Conservation (phyloP, 2,113 vertebrate species). For the Xiphophorus couchianus region DNA sequence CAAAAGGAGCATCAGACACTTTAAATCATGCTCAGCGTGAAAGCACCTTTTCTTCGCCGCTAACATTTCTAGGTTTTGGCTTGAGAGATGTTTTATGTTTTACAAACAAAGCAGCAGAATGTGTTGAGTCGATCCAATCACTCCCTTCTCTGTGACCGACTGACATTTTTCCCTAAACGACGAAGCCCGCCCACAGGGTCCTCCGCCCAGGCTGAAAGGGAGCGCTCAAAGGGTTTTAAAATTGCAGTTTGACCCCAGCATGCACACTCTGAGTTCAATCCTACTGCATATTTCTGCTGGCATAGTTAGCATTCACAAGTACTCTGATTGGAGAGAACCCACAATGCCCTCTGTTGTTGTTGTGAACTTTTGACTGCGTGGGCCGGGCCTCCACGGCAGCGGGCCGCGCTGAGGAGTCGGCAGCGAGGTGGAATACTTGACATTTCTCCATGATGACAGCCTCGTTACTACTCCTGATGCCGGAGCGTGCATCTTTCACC, state of each 20-base stretch:
- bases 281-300: constrained; percentile 71
- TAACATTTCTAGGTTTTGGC: constrained; percentile 4
- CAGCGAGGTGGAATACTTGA: constrained; percentile 76
- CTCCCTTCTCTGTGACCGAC: constrained; percentile 25
- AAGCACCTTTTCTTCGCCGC: background rate
- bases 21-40: background rate
- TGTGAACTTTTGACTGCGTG: constrained; percentile 82
- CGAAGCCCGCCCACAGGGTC: constrained; percentile 41
- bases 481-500: constrained; percentile 53
- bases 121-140: constrained; percentile 41
- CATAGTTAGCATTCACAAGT: constrained; percentile 72
- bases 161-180: constrained; percentile 58
- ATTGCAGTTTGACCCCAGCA: constrained; percentile 62
- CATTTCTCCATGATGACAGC: constrained; percentile 77
- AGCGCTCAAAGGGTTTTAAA: constrained; percentile 48
- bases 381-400: constrained; percentile 61
- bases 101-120: constrained; percentile 5
- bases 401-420: constrained; percentile 61
- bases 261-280: constrained; percentile 55
- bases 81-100: constrained; percentile 3
- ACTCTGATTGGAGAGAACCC: constrained; percentile 67
- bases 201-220: constrained; percentile 37
- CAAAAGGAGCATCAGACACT: constrained; percentile 22
- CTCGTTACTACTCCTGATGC: constrained; percentile 65
- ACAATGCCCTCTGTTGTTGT: constrained; percentile 78